Base-by-base conservation (phyloP, 2,113 vertebrate genomes). In the Siniperca knerii region DNA sequence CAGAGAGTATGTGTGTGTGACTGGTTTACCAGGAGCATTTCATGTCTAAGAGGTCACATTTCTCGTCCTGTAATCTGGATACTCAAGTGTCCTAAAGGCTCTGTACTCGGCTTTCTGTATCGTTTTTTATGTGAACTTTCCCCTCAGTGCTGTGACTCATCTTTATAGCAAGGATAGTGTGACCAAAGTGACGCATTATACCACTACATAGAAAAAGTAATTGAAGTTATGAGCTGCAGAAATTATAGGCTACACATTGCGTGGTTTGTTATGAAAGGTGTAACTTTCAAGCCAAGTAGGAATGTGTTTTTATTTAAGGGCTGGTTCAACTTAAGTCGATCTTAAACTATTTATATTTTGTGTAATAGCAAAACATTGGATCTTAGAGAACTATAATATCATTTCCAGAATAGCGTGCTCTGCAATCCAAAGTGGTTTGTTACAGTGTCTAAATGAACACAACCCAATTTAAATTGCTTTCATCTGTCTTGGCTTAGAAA, bases 1-100 rank as follows among this genome's bases (percentile, higher is more conserved):
- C 33, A 3, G n/a, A 52, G 48, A 2, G 29, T 58, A 46, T 65
- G 16, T 83, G 33, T 77, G 66, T 77, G 83, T 57, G 72, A 60
- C 21, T 37, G 58, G 54, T 52, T 75, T 79, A 70, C 4, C 12
- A n/a, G 79, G 33, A 42, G 52, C 20, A 77, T 77, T 90, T 90
- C 2, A 83, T 70, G 87, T 90, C 83, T 85, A 81, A 86, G 75
- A 75, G 71, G n/a, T 80, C 66, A 87, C 89, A 83, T 93, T 90
- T 91, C 79, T 84, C 79, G 66, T 81, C 46, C 44, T 78, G 70
- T 78, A 54, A 71, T 82, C 25, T 55, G 58, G 35, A 81, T 67
- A 79, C 80, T 76, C 48, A 23, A 55, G 52, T 82, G 85, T 87
- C 77, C 33, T 65, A 77, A 33, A 77, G 74, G 12, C 55, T 44